Conservation (phyloP, 1,140 invertebrate genomes). For the Platorchestia sp. region DNA sequence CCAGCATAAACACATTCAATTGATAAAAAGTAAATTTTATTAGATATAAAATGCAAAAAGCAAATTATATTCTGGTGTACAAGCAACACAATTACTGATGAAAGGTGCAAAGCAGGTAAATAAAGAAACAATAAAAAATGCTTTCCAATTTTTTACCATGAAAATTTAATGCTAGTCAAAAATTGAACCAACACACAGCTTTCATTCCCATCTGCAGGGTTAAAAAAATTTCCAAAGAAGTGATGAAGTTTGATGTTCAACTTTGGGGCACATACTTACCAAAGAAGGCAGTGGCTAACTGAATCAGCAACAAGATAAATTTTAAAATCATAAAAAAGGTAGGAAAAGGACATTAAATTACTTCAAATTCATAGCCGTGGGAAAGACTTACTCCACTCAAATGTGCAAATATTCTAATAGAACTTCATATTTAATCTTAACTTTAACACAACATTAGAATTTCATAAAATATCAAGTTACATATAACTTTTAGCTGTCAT, state of each 20-base stretch:
- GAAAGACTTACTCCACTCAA: not conserved
- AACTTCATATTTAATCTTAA: no score
- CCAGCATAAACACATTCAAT: not conserved
- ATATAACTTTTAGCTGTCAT: no score
- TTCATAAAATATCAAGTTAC: no score
- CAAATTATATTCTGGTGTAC: not conserved
- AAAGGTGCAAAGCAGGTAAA: not conserved
- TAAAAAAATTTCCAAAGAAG: not conserved
- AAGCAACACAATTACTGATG: not conserved
- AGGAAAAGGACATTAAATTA: not conserved
- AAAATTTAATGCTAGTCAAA: not conserved
- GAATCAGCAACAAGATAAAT: not conserved
- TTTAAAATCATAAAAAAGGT: not conserved
- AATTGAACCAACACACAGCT: not conserved
- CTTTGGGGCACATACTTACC: not conserved
- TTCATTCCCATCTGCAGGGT: not conserved
- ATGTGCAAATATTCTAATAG: no score
- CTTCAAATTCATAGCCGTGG: not conserved
- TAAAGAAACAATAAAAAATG: not conserved
- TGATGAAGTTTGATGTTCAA: not conserved
- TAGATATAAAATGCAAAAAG: not conserved
- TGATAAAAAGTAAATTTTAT: slow-evolving; percentile 45
- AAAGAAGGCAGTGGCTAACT: not conserved
- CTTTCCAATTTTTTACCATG: not conserved
- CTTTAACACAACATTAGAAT: no score